phyloP scores from a whole-genome alignment of 1,140 invertebrate genomes.

The Harpegnathos saltator region DNA sequence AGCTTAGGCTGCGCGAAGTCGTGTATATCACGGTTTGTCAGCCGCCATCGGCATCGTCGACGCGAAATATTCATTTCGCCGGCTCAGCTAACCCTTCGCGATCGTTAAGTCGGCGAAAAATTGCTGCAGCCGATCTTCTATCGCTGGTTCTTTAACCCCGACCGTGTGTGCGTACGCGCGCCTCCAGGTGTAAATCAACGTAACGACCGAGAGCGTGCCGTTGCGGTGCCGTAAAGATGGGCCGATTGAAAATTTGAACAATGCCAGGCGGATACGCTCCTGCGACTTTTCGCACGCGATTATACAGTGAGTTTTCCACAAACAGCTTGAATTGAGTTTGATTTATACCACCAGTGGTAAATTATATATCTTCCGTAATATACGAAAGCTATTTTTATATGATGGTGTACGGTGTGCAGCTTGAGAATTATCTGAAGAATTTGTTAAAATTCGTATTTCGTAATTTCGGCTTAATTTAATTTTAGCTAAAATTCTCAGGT shows the following conservation, averaged over 20 bases:
- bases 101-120: constrained; percentile 17
- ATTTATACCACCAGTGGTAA: neutral
- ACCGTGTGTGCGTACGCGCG: neutral
- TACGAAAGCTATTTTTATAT: too few relatives aligned
- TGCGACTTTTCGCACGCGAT: too few relatives aligned
- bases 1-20: neutral
- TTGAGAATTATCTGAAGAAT: too few relatives aligned
- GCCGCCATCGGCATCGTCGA: neutral
- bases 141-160: constrained; percentile 9
- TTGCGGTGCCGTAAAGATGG: neutral
- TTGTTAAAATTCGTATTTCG: too few relatives aligned
- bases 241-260: constrained; percentile 17
- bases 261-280: neutral
- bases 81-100: neutral
- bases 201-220: neutral
- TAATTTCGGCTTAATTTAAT: too few relatives aligned
- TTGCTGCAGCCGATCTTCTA: neutral
- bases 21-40: constrained; percentile 21
- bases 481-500: too few relatives aligned
- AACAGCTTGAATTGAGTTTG: too few relatives aligned
- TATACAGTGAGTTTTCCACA: too few relatives aligned
- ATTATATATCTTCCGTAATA: neutral
- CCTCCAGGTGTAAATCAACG: constrained; percentile 20
- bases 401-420: too few relatives aligned
- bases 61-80: constrained; percentile 5